Conservation (phyloP, 1,140 invertebrate species). For the Lordiphosa mommai region DNA sequence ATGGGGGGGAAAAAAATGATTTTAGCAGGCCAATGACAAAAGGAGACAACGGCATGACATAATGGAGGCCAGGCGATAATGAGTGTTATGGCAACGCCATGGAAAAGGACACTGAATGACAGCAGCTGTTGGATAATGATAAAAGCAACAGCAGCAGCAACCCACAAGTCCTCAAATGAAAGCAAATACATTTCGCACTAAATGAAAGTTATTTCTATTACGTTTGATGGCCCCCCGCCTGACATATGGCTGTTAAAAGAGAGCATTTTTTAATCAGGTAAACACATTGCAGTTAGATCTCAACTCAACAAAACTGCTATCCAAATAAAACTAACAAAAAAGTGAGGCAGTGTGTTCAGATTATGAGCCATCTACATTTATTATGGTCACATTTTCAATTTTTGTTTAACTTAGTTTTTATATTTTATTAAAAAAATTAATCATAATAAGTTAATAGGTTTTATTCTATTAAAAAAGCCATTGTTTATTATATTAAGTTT, state of each 20-base stretch:
- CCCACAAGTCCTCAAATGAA: slow-evolving; percentile 13
- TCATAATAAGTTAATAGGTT: too few species aligned
- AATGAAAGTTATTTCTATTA: slow-evolving; percentile 14
- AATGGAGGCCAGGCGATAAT: slow-evolving; percentile 45
- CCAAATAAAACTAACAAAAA: too few species aligned
- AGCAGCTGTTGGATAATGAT: slow-evolving; percentile 55
- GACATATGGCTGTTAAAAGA: background rate
- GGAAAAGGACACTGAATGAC: slow-evolving; percentile 25
- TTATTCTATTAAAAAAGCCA: too few species aligned
- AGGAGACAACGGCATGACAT: slow-evolving; percentile 18
- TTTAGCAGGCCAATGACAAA: slow-evolving; percentile 11
- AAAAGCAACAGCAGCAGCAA: slow-evolving; percentile 16
- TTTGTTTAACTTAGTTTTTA: too few species aligned
- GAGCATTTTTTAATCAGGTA: background rate
- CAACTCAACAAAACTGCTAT: too few species aligned
- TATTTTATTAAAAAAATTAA: too few species aligned
- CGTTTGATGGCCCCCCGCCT: too few species aligned
- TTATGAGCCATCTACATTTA: too few species aligned
- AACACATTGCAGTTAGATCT: too few species aligned
- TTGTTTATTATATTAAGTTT: too few species aligned
- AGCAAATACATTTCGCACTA: slow-evolving; percentile 14
- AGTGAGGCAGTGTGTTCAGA: too few species aligned
- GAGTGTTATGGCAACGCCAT: slow-evolving; percentile 58
- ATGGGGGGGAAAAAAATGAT: slow-evolving; percentile 10
- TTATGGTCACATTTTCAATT: too few species aligned